phyloP scores from a whole-genome alignment of 1,140 invertebrate genomes.

The Dinoponera quadriceps region DNA sequence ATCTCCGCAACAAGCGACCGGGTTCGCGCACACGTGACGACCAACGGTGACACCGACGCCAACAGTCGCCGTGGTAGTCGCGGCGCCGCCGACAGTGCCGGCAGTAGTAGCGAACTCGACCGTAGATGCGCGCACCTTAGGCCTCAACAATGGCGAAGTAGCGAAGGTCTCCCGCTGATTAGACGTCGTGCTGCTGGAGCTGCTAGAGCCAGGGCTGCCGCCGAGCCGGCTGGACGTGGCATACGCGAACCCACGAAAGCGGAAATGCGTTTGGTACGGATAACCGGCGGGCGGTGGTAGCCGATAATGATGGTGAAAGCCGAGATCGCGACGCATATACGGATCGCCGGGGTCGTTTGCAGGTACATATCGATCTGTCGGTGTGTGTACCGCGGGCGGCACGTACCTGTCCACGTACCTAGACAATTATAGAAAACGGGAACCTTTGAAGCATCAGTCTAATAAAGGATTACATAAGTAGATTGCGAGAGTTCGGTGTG shows the following conservation, averaged over 20 bases:
- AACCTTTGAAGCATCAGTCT: not conserved
- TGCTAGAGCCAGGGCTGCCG: constrained; percentile 86
- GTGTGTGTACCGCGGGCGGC: constrained; percentile 84
- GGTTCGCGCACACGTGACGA: constrained; percentile 87
- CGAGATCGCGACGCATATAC: constrained; percentile 87
- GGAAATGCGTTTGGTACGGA: constrained; percentile 82
- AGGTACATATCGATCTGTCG: constrained; percentile 84
- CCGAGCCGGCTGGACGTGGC: constrained; percentile 80
- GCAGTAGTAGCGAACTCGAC: constrained; percentile 80
- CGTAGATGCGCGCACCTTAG: constrained; percentile 84
- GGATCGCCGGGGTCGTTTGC: constrained; percentile 85
- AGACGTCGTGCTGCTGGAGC: constrained; percentile 82
- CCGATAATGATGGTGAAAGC: constrained; percentile 87
- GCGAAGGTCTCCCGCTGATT: constrained; percentile 82
- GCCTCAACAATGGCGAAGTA: constrained; percentile 84
- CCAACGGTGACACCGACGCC: constrained; percentile 82
- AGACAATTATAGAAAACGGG: not conserved
- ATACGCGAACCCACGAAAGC: constrained; percentile 82
- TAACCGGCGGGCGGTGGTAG: constrained; percentile 84
- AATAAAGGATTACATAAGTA: not conserved
- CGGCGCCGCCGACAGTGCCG: constrained; percentile 79
- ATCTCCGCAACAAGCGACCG: constrained; percentile 83
- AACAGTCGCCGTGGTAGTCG: constrained; percentile 72
- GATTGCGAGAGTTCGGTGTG: not conserved
- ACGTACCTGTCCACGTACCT: constrained; percentile 85